phyloP scores from a whole-genome alignment of 2,888 invertebrate genomes.

The Nomada fabriciana region DNA sequence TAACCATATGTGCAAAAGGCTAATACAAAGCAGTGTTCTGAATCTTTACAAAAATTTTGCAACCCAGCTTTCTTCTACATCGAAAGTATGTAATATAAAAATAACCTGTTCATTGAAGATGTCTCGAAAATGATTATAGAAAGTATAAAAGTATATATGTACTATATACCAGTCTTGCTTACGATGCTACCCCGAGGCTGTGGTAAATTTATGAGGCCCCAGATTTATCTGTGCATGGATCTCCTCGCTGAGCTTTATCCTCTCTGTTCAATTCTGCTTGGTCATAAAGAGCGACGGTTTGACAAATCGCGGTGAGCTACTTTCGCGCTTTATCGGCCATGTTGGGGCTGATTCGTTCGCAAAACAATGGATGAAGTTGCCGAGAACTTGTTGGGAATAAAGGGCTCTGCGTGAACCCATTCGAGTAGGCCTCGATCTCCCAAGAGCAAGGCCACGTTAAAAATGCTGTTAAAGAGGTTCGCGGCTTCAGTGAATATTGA shows the following conservation, averaged over 20 bases:
- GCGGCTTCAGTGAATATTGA: conserved; percentile 6
- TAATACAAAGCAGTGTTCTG: neutral
- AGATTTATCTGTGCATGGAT: conserved; percentile 29
- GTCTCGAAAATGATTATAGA: neutral
- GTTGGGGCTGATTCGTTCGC: conserved; percentile 26
- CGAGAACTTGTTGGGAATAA: conserved; percentile 27
- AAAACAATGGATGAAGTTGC: conserved; percentile 47
- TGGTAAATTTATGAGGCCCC: conserved; percentile 17
- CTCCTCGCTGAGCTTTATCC: conserved; percentile 24
- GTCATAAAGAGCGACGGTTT: conserved; percentile 7
- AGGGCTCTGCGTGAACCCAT: conserved; percentile 22
- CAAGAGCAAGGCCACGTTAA: conserved; percentile 46
- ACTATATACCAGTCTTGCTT: conserved; percentile 1
- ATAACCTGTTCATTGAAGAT: conserved; percentile 5
- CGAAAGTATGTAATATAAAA: neutral
- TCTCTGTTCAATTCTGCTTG: conserved; percentile 23
- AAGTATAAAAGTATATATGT: too few relatives aligned
- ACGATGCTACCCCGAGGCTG: neutral
- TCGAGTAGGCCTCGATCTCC: conserved; percentile 37
- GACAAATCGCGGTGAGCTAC: conserved; percentile 43
- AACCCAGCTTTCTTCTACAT: neutral
- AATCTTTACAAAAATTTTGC: neutral
- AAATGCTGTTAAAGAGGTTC: conserved; percentile 7
- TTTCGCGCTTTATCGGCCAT: conserved; percentile 59
- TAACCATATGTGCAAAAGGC: too few relatives aligned